phyloP scores from a whole-genome alignment of 2,888 invertebrate genomes.

The Drosophila algonquin region DNA sequence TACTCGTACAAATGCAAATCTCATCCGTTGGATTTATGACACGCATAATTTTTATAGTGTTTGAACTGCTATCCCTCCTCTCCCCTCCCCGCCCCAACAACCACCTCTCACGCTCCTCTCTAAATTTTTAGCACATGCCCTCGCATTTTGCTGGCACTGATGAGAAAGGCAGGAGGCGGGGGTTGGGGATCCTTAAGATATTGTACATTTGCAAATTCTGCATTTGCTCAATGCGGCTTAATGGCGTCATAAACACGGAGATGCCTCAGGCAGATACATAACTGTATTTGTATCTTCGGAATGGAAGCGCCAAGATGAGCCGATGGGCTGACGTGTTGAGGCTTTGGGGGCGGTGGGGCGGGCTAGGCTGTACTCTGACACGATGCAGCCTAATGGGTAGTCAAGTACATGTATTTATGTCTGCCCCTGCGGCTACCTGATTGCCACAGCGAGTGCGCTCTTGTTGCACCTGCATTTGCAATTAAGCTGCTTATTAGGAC shows the following conservation, averaged over 20 bases:
- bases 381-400: conserved; percentile 31
- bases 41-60: conserved; percentile 80
- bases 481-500: conserved; percentile 68
- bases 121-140: conserved; percentile 51
- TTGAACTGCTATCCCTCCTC: conserved; percentile 63
- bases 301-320: not conserved
- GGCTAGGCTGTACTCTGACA: conserved; percentile 10
- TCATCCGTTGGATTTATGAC: conserved; percentile 80
- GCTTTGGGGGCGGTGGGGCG: not conserved
- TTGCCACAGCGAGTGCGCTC: conserved; percentile 31
- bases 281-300: conserved; percentile 26
- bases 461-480: conserved; percentile 60
- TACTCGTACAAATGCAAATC: conserved; percentile 54
- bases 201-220: conserved; percentile 76
- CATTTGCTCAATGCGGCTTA: conserved; percentile 61
- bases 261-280: not conserved
- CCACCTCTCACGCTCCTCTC: not conserved
- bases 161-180: not conserved
- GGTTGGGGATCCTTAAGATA: conserved; percentile 65
- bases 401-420: conserved; percentile 46
- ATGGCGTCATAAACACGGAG: conserved; percentile 60
- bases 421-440: conserved; percentile 4
- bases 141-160: conserved; percentile 49
- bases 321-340: too few relatives aligned
- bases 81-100: too few relatives aligned